Conservation (phyloP, 2,888 invertebrate genomes). For the Sclerodermus sp. region DNA sequence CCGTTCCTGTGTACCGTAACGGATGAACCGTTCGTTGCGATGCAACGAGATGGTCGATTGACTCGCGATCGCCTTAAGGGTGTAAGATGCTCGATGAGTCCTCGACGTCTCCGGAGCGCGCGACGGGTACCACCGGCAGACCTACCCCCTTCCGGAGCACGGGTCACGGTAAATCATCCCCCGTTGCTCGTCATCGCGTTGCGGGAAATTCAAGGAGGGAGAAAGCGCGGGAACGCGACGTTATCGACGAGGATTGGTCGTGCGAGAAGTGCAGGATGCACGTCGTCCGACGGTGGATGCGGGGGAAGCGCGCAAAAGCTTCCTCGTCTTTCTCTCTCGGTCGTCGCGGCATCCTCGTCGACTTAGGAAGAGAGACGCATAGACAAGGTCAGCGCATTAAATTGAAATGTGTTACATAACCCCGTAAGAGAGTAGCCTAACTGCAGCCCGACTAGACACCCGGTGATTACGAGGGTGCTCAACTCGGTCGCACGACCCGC, state of each 20-base stretch:
- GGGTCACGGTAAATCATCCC: too few species aligned
- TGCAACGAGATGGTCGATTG: background rate
- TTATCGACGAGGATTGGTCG: too few species aligned
- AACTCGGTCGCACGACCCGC: conserved; percentile 22
- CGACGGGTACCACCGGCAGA: too few species aligned
- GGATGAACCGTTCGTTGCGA: background rate
- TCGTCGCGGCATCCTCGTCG: conserved; percentile 21
- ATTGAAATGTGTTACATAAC: conserved; percentile 52
- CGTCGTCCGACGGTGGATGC: conserved; percentile 12
- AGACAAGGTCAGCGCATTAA: conserved; percentile 53
- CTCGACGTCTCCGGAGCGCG: too few species aligned
- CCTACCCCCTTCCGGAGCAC: too few species aligned
- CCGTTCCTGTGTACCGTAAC: background rate
- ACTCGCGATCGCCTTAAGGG: too few species aligned
- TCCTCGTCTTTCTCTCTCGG: too few species aligned
- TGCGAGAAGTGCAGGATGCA: conserved; percentile 33
- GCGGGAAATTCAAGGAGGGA: too few species aligned
- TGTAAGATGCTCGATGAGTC: too few species aligned
- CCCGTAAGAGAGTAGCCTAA: conserved; percentile 36
- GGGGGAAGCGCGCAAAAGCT: too few species aligned
- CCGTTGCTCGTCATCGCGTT: too few species aligned
- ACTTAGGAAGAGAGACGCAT: conserved; percentile 47
- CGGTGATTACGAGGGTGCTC: conserved; percentile 48
- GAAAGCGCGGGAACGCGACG: too few species aligned
- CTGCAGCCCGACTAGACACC: conserved; percentile 48